These are phyloP conservation scores for Apteryx owenii DNA, from an alignment of 2,113 vertebrate genomes.

Conservation along the genomic window DNA sequence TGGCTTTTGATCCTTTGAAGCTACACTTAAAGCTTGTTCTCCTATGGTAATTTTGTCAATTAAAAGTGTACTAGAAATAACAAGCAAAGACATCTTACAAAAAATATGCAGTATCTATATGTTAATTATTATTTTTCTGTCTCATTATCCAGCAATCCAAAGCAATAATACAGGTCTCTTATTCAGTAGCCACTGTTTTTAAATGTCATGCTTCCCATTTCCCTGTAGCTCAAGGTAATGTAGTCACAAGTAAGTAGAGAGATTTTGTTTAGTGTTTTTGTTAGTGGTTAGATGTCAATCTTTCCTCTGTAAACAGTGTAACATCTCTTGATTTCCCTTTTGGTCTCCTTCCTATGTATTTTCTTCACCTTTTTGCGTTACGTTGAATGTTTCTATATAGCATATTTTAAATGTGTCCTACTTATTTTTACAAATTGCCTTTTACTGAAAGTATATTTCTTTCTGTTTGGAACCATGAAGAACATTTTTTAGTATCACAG, in stretches of 20 bases:
- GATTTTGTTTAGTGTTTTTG: background rate
- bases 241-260: background rate
- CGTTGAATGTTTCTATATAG: background rate
- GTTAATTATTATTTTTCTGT: background rate
- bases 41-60: background rate
- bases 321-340: background rate
- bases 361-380: constrained; percentile 8
- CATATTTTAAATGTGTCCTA: background rate
- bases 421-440: constrained; percentile 35
- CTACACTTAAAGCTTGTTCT: background rate
- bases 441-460: background rate
- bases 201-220: background rate
- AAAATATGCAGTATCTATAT: background rate
- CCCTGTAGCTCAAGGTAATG: background rate
- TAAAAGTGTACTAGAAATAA: background rate
- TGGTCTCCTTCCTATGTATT: background rate
- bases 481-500: background rate
- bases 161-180: background rate
- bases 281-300: background rate
- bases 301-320: background rate
- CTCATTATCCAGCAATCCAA: background rate
- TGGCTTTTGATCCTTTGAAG: background rate
- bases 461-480: background rate
- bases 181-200: background rate
- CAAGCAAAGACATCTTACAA: background rate